A percentile compares a stretch with the other conserved stretches of the same genome.
These are phyloP conservation scores for Hyperoplus lanceolatus DNA, from an alignment of 2,797 vertebrate genomes.

Conservation along the genomic window DNA sequence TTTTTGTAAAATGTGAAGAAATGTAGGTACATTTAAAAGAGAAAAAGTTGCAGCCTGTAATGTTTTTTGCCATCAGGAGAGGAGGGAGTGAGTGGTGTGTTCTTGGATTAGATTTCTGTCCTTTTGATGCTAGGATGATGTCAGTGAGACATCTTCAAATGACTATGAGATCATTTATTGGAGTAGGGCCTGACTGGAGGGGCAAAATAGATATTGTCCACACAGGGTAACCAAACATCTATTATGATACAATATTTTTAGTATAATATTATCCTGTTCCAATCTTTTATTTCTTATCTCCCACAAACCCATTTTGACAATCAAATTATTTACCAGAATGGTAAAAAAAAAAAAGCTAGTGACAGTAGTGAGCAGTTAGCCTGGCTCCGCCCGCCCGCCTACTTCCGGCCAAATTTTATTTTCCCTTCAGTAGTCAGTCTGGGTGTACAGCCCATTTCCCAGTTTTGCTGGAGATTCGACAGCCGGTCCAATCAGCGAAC, in stretches of 20 bases:
- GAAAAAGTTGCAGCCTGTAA: constrained; percentile 13
- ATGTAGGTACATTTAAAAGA: neutral
- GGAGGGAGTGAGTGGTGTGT: constrained; percentile 35
- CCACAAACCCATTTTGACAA: neutral
- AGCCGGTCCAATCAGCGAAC: too few relatives aligned
- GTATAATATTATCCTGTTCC: neutral
- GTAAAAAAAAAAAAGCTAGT: neutral
- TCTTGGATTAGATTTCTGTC: constrained; percentile 64
- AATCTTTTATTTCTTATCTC: neutral
- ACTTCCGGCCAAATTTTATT: too few relatives aligned
- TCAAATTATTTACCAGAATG: neutral
- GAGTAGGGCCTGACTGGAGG: constrained; percentile 34
- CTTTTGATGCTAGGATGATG: constrained; percentile 67
- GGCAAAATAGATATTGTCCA: neutral
- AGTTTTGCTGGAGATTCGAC: too few relatives aligned
- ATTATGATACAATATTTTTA: too few relatives aligned
- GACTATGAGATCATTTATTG: constrained; percentile 65
- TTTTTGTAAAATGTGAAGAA: neutral
- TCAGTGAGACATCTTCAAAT: constrained; percentile 58
- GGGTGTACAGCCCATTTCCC: too few relatives aligned
- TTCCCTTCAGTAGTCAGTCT: too few relatives aligned
- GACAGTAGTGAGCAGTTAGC: neutral
- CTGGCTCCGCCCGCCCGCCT: too few relatives aligned
- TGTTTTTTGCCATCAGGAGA: constrained; percentile 38
- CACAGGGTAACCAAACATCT: neutral